Evolutionary conservation across 2,888 invertebrate genomes (phyloP).

Genomic region (Acleris holmiana): DNA sequence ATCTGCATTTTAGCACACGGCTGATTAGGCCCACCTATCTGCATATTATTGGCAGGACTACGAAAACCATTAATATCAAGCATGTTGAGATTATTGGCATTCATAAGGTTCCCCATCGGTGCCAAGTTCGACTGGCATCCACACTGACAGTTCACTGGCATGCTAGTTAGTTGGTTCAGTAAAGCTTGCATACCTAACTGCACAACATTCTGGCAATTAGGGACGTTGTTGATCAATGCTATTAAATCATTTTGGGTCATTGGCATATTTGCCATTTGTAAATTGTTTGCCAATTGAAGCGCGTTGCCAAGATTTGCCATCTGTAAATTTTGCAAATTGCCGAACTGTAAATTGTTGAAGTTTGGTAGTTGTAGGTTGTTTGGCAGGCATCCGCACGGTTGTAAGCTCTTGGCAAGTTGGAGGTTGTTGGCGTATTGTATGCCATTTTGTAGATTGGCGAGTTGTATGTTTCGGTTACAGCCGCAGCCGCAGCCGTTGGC

Average conservation of each 20-base stretch:
- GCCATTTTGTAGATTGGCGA: constrained; percentile 26
- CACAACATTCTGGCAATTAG: constrained; percentile 21
- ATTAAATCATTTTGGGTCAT: constrained; percentile 27
- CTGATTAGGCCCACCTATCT: constrained; percentile 31
- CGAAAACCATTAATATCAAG: constrained; percentile 9
- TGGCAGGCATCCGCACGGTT: constrained; percentile 17
- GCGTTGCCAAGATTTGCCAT: background rate
- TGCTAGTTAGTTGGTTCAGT: constrained; percentile 12
- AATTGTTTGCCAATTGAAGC: constrained; percentile 13
- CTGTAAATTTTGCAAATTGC: constrained; percentile 17
- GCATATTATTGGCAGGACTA: constrained; percentile 33
- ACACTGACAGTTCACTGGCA: constrained; percentile 37
- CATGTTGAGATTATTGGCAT: constrained; percentile 16
- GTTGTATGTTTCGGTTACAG: constrained; percentile 18
- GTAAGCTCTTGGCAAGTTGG: constrained; percentile 12
- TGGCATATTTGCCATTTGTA: constrained; percentile 6
- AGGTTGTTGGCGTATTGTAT: constrained; percentile 26
- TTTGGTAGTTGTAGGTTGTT: constrained; percentile 24
- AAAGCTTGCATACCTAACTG: constrained; percentile 25
- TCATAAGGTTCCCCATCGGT: constrained; percentile 6
- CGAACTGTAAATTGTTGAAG: constrained; percentile 13
- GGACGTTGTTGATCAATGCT: constrained; percentile 8
- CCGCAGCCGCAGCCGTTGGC: constrained; percentile 38
- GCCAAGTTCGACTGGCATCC: constrained; percentile 23
- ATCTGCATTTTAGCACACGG: constrained; percentile 34